phyloP scores from a whole-genome alignment of 2,888 invertebrate genomes.

The Leptura quadrifasciata region DNA sequence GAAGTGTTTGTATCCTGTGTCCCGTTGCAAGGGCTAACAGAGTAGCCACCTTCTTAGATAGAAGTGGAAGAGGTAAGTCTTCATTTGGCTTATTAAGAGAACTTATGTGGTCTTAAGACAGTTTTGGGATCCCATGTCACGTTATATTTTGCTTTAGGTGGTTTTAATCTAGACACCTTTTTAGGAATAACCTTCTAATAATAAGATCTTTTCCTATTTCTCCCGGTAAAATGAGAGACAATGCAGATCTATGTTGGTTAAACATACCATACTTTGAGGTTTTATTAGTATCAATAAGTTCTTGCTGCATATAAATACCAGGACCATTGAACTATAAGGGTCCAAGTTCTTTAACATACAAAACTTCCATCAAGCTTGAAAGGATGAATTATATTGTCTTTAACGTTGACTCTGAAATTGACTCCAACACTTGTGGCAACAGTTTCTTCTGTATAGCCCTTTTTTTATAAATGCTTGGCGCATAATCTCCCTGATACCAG shows the following conservation, averaged over 20 bases:
- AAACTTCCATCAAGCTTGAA: constrained; percentile 20
- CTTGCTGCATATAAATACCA: not conserved
- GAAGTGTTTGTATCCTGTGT: constrained; percentile 17
- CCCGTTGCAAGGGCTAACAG: constrained; percentile 23
- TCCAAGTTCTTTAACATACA: not conserved
- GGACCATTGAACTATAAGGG: not conserved
- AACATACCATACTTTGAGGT: not conserved
- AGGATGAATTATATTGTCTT: constrained; percentile 15
- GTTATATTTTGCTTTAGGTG: constrained; percentile 3
- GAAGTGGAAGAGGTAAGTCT: not conserved
- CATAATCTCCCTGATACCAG: constrained; percentile 20
- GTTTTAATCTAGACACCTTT: constrained; percentile 11
- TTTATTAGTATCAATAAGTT: not conserved
- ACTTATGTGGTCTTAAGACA: not conserved
- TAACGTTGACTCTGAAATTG: not conserved
- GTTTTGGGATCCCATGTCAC: constrained; percentile 28
- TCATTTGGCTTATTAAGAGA: not conserved
- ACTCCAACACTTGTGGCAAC: not conserved
- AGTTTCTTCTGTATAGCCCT: constrained; percentile 3
- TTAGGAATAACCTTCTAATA: constrained; percentile 11
- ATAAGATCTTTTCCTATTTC: not conserved
- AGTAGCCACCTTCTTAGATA: constrained; percentile 1
- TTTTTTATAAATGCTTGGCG: not conserved
- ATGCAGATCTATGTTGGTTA: constrained; percentile 14
- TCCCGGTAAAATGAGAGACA: not conserved